Evolutionary conservation across 1,140 invertebrate genomes (phyloP).

Genomic region (Papilio xuthus): DNA sequence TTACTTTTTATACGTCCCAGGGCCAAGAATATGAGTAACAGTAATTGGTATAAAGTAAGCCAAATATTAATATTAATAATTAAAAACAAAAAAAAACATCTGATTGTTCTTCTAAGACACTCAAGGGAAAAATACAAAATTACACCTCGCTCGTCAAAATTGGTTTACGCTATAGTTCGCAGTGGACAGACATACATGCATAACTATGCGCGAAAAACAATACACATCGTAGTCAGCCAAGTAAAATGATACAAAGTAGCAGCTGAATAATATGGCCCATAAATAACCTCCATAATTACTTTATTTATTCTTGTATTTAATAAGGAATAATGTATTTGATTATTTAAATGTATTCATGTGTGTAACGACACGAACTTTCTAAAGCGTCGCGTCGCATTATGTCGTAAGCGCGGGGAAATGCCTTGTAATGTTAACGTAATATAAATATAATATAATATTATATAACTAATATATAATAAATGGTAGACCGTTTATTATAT

Average conservation of each 20-base stretch:
- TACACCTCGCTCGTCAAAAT: too few relatives aligned
- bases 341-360: slow-evolving; percentile 29
- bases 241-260: too few relatives aligned
- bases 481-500: too few relatives aligned
- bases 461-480: slow-evolving; percentile 1
- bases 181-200: too few relatives aligned
- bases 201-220: too few relatives aligned
- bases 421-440: slow-evolving; percentile 5
- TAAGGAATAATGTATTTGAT: slow-evolving; percentile 17
- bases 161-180: too few relatives aligned
- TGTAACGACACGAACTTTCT: slow-evolving; percentile 12
- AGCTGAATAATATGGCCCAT: neutral
- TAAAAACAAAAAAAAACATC: too few relatives aligned
- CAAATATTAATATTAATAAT: too few relatives aligned
- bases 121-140: too few relatives aligned
- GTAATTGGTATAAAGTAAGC: too few relatives aligned
- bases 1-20: neutral
- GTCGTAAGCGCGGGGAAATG: slow-evolving; percentile 27
- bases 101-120: too few relatives aligned
- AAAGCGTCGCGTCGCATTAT: slow-evolving; percentile 12
- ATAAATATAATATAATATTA: slow-evolving; percentile 11
- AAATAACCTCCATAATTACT: neutral
- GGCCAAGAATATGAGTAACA: neutral
- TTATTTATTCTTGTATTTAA: neutral
- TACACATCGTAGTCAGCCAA: too few relatives aligned